phyloP scores from a whole-genome alignment of 2,888 invertebrate genomes.

The Oxycera nigricornis region DNA sequence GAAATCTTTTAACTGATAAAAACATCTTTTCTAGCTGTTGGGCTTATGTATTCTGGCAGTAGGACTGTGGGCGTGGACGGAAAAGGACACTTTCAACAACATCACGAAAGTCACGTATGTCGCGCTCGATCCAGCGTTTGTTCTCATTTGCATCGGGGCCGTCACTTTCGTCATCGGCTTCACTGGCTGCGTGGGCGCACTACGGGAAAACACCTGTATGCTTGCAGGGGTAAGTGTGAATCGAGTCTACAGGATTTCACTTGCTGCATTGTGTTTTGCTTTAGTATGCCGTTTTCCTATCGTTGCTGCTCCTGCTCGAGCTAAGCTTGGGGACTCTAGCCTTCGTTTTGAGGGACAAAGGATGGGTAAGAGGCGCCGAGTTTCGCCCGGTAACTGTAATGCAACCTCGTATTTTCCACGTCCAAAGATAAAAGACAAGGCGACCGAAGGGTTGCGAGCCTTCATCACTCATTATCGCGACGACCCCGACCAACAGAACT shows the following conservation, averaged over 20 bases:
- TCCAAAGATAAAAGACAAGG: constrained; percentile 91
- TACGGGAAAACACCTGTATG: constrained; percentile 95
- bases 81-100: constrained; percentile 96
- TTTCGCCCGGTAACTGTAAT: neutral
- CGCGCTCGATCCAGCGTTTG: constrained; percentile 94
- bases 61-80: constrained; percentile 97
- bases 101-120: constrained; percentile 84
- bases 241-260: neutral
- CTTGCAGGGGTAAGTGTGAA: constrained; percentile 81
- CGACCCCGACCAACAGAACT: constrained; percentile 96
- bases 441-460: constrained; percentile 85
- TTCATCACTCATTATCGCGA: constrained; percentile 96
- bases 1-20: neutral
- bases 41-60: constrained; percentile 87
- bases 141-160: constrained; percentile 89
- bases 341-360: constrained; percentile 95
- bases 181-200: constrained; percentile 94
- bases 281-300: constrained; percentile 92
- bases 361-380: constrained; percentile 75
- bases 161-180: constrained; percentile 96
- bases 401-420: too few species aligned
- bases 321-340: constrained; percentile 90
- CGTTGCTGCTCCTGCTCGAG: constrained; percentile 84
- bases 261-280: neutral
- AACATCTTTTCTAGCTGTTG: constrained; percentile 68